Conservation (phyloP, 2,113 vertebrate genomes). For the Microtus montanus region DNA sequence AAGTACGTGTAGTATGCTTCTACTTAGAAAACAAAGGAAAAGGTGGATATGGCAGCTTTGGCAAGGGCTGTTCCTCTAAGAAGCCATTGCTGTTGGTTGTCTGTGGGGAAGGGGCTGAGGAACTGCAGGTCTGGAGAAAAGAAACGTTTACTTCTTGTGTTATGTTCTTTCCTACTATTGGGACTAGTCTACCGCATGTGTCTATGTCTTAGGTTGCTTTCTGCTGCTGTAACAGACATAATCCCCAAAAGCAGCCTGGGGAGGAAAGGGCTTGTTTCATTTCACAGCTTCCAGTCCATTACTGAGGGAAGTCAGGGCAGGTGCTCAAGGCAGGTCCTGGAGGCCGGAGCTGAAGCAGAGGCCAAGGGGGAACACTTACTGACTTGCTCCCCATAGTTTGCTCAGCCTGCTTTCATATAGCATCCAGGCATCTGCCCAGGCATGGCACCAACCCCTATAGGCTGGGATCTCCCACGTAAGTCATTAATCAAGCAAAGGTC, state of each 20-base stretch:
- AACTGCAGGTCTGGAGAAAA: not conserved
- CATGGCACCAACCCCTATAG: not conserved
- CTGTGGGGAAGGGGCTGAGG: not conserved
- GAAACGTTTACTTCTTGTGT: constrained; percentile 16
- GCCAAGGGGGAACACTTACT: not conserved
- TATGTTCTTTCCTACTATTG: constrained; percentile 19
- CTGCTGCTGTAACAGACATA: not conserved
- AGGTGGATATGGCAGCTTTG: not conserved
- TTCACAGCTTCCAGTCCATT: not conserved
- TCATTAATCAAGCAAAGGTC: not conserved
- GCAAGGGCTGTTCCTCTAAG: not conserved
- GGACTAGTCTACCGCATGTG: not conserved
- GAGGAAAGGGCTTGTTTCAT: not conserved
- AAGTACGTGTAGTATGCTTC: not conserved
- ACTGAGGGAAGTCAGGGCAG: not conserved
- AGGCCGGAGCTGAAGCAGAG: not conserved
- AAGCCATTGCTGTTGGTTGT: not conserved
- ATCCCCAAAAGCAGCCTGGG: not conserved
- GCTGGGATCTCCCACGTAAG: not conserved
- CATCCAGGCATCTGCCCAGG: not conserved
- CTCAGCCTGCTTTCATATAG: not conserved
- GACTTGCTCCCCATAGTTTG: not conserved
- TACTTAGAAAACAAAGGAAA: not conserved
- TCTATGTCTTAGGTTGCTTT: not conserved
- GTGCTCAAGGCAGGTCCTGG: not conserved